Percentiles rank a stretch among this genome's conserved stretches.
Evolutionary conservation across 1,140 invertebrate genomes (phyloP).

Genomic region (Octopus bimaculoides): DNA sequence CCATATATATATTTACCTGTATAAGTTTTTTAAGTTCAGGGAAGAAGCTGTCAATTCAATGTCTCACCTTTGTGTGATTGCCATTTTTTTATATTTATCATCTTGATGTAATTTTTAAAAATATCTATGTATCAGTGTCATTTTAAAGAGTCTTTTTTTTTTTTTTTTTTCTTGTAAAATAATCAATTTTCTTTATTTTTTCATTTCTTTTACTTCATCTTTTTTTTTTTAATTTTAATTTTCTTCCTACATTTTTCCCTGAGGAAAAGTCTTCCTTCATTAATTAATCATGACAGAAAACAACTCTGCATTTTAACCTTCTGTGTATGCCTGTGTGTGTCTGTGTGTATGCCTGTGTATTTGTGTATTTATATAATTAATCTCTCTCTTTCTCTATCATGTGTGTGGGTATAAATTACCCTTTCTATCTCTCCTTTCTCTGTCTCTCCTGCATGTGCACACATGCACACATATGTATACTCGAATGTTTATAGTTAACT

Average conservation of each 20-base stretch:
- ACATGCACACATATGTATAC: too few relatives aligned
- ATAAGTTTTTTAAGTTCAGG: constrained; percentile 3
- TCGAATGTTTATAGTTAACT: neutral
- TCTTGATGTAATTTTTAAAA: too few relatives aligned
- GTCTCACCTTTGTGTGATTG: neutral
- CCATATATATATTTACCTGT: neutral
- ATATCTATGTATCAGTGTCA: too few relatives aligned
- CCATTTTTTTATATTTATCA: neutral
- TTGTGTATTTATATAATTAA: too few relatives aligned
- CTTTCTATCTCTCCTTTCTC: too few relatives aligned
- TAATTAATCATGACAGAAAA: constrained; percentile 8
- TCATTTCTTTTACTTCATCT: neutral
- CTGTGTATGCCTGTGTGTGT: neutral
- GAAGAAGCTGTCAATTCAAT: neutral
- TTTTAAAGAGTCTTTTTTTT: neutral
- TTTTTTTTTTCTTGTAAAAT: neutral
- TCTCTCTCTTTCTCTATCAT: too few relatives aligned
- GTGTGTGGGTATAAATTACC: too few relatives aligned
- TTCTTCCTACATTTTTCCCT: neutral
- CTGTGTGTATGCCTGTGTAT: neutral
- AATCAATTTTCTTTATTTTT: neutral
- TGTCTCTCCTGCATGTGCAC: too few relatives aligned
- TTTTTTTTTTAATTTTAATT: too few relatives aligned
- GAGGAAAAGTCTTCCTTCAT: constrained; percentile 9
- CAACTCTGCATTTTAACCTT: neutral